Percentiles rank a stretch among this genome's conserved stretches.
phyloP scores from a whole-genome alignment of 2,888 invertebrate species.

The Marronus borbonicus region DNA sequence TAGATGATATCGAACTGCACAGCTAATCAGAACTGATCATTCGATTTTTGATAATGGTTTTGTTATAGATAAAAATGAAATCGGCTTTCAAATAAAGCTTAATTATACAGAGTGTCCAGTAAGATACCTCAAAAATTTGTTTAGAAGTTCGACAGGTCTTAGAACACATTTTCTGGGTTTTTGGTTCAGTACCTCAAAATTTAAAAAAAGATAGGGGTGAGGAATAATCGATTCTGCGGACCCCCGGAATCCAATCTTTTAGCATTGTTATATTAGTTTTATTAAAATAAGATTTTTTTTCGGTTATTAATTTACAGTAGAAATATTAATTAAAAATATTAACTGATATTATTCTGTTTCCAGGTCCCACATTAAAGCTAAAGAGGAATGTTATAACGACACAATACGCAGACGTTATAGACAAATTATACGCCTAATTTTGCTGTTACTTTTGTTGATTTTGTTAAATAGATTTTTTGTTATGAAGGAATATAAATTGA shows the following conservation, averaged over 20 bases:
- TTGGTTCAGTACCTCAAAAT: too few species aligned
- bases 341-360: conserved; percentile 60
- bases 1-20: background rate
- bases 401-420: conserved; percentile 85
- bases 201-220: too few species aligned
- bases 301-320: too few species aligned
- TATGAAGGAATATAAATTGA: conserved; percentile 29
- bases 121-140: background rate
- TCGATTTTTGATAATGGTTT: background rate
- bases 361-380: conserved; percentile 93
- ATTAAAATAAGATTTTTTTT: too few species aligned
- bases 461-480: conserved; percentile 43
- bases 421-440: conserved; percentile 78
- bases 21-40: background rate
- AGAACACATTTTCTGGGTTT: too few species aligned
- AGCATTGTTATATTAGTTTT: too few species aligned
- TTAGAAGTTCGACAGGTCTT: too few species aligned
- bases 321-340: conserved; percentile 54
- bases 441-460: conserved; percentile 21
- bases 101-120: background rate
- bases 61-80: background rate
- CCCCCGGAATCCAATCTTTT: too few species aligned
- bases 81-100: background rate
- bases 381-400: conserved; percentile 82
- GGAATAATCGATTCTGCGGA: too few species aligned